A percentile compares a stretch with the other conserved stretches of the same genome.
Conservation (phyloP, 2,113 vertebrate species). For the Orcinus orca region DNA sequence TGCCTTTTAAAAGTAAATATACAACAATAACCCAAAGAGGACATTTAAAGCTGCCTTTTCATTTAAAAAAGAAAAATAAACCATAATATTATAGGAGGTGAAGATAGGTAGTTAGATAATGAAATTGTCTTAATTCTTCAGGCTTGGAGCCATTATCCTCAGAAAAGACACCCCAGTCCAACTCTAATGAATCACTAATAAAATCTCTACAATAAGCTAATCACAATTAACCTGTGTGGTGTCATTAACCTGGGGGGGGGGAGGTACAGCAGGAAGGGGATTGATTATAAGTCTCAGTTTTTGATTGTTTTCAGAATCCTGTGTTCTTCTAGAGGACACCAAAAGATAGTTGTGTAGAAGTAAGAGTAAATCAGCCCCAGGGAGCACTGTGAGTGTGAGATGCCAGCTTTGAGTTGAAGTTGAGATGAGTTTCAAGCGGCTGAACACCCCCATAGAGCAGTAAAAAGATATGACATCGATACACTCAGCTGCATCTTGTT, state of each 20-base stretch:
- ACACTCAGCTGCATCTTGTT: slow-evolving; percentile 85
- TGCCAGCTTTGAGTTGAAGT: slow-evolving; percentile 66
- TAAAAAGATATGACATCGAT: slow-evolving; percentile 82
- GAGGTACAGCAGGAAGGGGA: background rate
- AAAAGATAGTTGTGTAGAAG: background rate
- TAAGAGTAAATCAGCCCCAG: slow-evolving; percentile 66
- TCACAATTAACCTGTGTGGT: background rate
- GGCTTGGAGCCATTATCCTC: background rate
- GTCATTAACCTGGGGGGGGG: background rate
- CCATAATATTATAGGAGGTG: background rate
- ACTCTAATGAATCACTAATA: background rate
- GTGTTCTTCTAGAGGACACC: slow-evolving; percentile 33
- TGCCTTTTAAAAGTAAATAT: background rate
- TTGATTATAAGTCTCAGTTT: background rate
- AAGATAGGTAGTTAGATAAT: background rate
- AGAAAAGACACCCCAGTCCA: background rate
- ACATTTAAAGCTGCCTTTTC: background rate
- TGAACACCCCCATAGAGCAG: slow-evolving; percentile 76
- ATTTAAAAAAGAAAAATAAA: background rate
- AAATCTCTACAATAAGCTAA: background rate
- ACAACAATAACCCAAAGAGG: background rate
- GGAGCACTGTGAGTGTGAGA: slow-evolving; percentile 58
- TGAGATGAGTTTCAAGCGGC: slow-evolving; percentile 80
- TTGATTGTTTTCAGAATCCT: background rate
- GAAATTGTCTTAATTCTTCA: background rate